These are phyloP conservation scores for Sapajus apella DNA, from an alignment of 2,113 vertebrate genomes.

Conservation along the genomic window DNA sequence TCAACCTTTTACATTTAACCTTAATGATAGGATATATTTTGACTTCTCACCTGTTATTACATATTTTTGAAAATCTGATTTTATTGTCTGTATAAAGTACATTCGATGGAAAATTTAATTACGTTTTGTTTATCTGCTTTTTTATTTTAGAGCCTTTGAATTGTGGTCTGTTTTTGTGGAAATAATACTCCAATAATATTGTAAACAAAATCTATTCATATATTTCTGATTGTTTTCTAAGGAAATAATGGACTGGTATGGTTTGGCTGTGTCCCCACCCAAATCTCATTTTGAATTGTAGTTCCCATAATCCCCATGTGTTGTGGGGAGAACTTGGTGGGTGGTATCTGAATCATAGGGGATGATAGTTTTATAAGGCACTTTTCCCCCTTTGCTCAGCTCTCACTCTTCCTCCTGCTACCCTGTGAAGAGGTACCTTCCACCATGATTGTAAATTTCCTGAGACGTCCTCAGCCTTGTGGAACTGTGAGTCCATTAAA, in stretches of 20 bases:
- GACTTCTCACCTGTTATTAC: neutral
- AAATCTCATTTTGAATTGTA: no score
- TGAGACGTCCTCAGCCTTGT: no score
- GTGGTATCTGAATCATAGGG: no score
- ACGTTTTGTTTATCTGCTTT: neutral
- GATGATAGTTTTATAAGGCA: no score
- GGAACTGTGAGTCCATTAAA: no score
- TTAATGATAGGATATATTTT: neutral
- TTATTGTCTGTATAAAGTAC: neutral
- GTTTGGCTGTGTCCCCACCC: no score
- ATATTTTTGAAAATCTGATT: constrained; percentile 4
- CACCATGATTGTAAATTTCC: no score
- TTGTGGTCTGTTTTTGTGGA: neutral
- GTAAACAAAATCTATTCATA: neutral
- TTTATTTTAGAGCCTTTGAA: neutral
- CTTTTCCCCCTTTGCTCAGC: no score
- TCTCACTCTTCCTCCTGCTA: no score
- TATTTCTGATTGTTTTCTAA: neutral
- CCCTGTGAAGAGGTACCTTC: no score
- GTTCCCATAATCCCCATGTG: no score
- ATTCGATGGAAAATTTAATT: neutral
- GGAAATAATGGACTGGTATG: neutral
- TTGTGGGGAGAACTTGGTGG: no score
- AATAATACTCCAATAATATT: constrained; percentile 19
- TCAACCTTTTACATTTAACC: neutral